Base-by-base conservation (phyloP, 1,140 invertebrate genomes). In the Grapholita molesta region DNA sequence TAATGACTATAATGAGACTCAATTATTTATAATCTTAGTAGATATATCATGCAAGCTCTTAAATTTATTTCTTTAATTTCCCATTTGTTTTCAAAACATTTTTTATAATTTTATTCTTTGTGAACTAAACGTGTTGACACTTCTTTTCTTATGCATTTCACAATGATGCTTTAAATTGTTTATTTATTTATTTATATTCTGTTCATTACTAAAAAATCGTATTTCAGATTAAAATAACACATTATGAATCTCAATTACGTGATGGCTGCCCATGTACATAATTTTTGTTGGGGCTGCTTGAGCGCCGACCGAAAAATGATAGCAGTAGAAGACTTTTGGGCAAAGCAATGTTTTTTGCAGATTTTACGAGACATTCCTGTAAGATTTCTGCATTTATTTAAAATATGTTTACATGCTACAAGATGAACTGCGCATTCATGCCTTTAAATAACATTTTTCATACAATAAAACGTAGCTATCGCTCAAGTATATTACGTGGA, bases 221-320 rank as follows among this genome's bases (percentile, higher is more conserved):
- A n/a, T n/a, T n/a, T n/a, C n/a, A n/a, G n/a, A n/a, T n/a, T n/a
- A n/a, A n/a, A n/a, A n/a, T n/a, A n/a, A n/a, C n/a, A n/a, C n/a
- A n/a, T n/a, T n/a, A n/a, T n/a, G n/a, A n/a, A n/a, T n/a, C n/a
- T n/a, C n/a, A n/a, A n/a, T n/a, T n/a, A n/a, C n/a, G n/a, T n/a
- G n/a, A 61, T 61, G 55, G n/a, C 55, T 61, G 25, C 3, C 18
- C n/a, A 28, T 30, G 25, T 30, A 0, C 55, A 66, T 64, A 71
- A 25, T 67, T 68, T 77, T 35, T 88, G 86, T 38, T 77, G 75
- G 61, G 86, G 82, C 15, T 88, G 86, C 52, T 66, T 88, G 8
- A 77, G 77, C 67, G 66, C 67, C 0, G 79, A 75, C 11, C 70
- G 86, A 21, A 85, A 82, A 80, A 80, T 87, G 73, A 53, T 69